Base-by-base conservation (phyloP, 2,888 invertebrate species). In the Imbricaverruca yamaguchii region DNA sequence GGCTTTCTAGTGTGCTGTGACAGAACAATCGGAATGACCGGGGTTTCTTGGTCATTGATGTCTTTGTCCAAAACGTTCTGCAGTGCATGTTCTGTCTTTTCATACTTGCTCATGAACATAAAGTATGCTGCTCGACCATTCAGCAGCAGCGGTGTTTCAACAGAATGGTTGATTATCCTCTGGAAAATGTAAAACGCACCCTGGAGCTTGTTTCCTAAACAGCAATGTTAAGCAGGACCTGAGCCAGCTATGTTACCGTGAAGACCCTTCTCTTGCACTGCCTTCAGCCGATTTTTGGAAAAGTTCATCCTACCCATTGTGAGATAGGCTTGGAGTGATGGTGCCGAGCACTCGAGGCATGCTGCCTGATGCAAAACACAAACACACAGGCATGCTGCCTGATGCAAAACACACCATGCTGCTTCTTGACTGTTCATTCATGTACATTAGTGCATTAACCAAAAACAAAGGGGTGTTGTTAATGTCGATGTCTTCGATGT, bases 181-280 rank as follows among this genome's bases (percentile, higher is more conserved):
- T 98, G 95, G 85, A 94, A 94, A 85, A 98, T 98, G 88, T 98
- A 98, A 88, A 94, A 98, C 0, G 98, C 98, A 87, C 99, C 99
- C 88, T 98, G 97, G 80, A 97, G 91, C 85, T 98, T 98, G 61
- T 98, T 97, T 0, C 96, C 96, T 15, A 96, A 88, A 92, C 91
- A 55, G 93, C 91, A 83, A 98, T 90, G 86, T 97, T 95, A 15
- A 98, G 90, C 97, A 98, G 98, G 21, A 97, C 98, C 85, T 95
- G 95, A 0, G 97, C 94, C 65, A 99, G 88, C 86, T 99, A 98
- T 0, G 98, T 97, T 25, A 99, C 88, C 0, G 97, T 98, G 74
- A 95, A 94, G 88, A 99, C 99, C 98, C 83, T 94, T 93, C 84
- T 97, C 98, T 86, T 97, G 96, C 92, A 99, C 94, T 82, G 91